phyloP scores from a whole-genome alignment of 2,888 invertebrate genomes.

The Hymenopus coronatus region DNA sequence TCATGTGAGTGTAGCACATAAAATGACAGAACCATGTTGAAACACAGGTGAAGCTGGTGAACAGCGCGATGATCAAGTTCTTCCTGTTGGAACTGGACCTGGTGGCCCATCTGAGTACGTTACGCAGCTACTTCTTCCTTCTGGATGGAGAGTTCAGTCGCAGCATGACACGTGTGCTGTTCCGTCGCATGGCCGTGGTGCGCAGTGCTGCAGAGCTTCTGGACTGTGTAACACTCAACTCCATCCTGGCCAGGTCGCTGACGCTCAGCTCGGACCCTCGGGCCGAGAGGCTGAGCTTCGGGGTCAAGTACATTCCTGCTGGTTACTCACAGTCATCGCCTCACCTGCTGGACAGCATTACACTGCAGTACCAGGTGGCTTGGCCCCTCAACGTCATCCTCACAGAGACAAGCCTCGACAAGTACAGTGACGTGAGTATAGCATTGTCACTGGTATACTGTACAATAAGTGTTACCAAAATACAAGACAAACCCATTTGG shows the following conservation, averaged over 20 bases:
- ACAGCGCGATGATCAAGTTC: constrained; percentile 68
- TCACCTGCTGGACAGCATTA: constrained; percentile 64
- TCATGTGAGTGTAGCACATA: constrained; percentile 63
- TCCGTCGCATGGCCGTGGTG: constrained; percentile 59
- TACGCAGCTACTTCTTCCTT: constrained; percentile 75
- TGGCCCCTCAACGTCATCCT: constrained; percentile 80
- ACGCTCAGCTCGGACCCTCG: constrained; percentile 52
- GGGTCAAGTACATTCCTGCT: constrained; percentile 3
- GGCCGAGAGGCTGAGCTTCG: constrained; percentile 18
- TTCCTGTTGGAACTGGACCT: constrained; percentile 64
- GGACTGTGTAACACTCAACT: constrained; percentile 66
- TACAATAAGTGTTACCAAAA: too few species aligned
- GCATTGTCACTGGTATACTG: too few species aligned
- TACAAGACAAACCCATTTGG: too few species aligned
- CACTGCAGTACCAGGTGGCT: constrained; percentile 64
- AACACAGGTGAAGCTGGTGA: constrained; percentile 69
- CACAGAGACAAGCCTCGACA: constrained; percentile 64
- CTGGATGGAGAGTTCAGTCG: constrained; percentile 78
- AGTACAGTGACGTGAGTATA: constrained; percentile 44
- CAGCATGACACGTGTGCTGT: constrained; percentile 67
- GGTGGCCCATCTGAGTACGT: constrained; percentile 66
- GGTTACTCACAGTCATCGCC: constrained; percentile 45
- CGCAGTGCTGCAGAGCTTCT: constrained; percentile 64
- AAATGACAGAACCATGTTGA: constrained; percentile 64
- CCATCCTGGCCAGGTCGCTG: constrained; percentile 66